These are phyloP conservation scores for Paedocypris micromegethes DNA, from an alignment of 2,797 vertebrate species.

Conservation along the genomic window DNA sequence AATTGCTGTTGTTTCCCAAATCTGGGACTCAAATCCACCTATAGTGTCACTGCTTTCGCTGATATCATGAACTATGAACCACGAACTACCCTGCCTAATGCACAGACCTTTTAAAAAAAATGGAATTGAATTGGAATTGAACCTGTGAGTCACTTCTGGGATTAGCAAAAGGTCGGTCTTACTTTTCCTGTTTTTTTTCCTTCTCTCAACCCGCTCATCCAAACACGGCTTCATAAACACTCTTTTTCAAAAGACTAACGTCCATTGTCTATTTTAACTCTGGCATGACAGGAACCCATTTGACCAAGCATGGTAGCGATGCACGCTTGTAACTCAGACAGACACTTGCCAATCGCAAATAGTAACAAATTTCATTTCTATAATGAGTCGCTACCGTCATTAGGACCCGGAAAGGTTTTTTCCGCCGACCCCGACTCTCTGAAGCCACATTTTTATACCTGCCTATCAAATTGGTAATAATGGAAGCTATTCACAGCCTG, in stretches of 20 bases:
- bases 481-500: slow-evolving; percentile 31
- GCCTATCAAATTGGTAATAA: slow-evolving; percentile 30
- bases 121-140: no score
- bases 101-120: no score
- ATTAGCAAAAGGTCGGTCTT: slow-evolving; percentile 10
- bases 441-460: slow-evolving; percentile 33
- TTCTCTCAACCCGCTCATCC: slow-evolving; percentile 3
- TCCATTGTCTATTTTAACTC: slow-evolving; percentile 37
- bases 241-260: slow-evolving; percentile 13
- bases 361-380: slow-evolving; percentile 24
- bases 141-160: no score
- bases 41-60: no score
- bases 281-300: slow-evolving; percentile 15
- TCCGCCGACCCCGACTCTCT: slow-evolving; percentile 13
- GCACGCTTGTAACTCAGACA: neutral
- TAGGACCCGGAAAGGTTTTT: slow-evolving; percentile 29
- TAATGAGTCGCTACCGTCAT: slow-evolving; percentile 6
- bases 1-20: no score
- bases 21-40: no score
- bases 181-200: slow-evolving; percentile 5
- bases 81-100: no score
- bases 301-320: slow-evolving; percentile 17
- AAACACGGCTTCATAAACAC: slow-evolving; percentile 8
- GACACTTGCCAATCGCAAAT: slow-evolving; percentile 15
- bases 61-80: no score